A percentile compares a stretch with the other conserved stretches of the same genome.
Evolutionary conservation across 2,113 vertebrate genomes (phyloP).

Genomic region (Corythoichthys haematopterus): DNA sequence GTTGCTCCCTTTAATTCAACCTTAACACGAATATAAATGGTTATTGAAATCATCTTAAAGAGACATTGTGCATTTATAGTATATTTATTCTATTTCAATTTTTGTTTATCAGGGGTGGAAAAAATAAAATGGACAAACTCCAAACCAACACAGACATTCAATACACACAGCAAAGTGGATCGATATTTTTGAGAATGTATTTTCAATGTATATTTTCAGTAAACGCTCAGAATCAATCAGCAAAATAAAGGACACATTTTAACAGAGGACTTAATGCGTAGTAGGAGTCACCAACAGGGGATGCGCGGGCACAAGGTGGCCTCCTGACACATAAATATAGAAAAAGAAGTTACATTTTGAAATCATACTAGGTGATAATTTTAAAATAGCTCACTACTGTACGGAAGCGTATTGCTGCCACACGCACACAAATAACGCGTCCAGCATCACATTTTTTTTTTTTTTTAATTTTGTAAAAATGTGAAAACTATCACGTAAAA

Average conservation of each 20-base stretch:
- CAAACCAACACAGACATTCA: background rate
- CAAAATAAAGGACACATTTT: background rate
- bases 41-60: conserved; percentile 36
- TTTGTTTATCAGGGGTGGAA: conserved; percentile 15
- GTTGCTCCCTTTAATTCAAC: conserved; percentile 51
- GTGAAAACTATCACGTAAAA: no score
- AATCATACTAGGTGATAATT: no score
- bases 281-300: no score
- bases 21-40: conserved; percentile 47
- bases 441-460: no score
- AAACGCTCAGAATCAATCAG: background rate
- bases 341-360: no score
- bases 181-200: background rate
- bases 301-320: background rate
- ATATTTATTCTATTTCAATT: background rate
- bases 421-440: no score
- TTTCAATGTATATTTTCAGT: background rate
- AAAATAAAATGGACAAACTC: conserved; percentile 12
- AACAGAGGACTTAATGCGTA: background rate
- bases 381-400: no score
- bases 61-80: conserved; percentile 8
- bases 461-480: no score
- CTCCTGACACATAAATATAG: no score
- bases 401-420: no score
- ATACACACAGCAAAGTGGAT: background rate